phyloP scores from a whole-genome alignment of 1,140 invertebrate species.

The Drosophila murphyi region DNA sequence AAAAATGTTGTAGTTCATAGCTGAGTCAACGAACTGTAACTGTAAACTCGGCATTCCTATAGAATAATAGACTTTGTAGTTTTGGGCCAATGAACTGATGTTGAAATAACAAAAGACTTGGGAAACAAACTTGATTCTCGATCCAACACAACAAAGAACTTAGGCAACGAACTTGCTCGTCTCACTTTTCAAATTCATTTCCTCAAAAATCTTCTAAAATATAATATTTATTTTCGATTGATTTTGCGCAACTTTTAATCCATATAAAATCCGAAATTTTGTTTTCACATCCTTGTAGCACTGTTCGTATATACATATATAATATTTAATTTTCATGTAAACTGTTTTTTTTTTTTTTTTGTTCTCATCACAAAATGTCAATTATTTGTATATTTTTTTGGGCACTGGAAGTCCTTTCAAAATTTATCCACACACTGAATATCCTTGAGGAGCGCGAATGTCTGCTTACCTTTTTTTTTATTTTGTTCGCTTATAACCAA shows the following conservation, averaged over 20 bases:
- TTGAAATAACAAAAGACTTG: slow-evolving; percentile 49
- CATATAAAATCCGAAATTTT: slow-evolving; percentile 19
- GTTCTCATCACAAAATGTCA: slow-evolving; percentile 4
- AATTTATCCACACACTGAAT: slow-evolving; percentile 47
- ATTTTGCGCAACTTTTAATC: slow-evolving; percentile 17
- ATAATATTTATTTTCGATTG: neutral
- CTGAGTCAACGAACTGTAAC: slow-evolving; percentile 39
- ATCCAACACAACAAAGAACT: slow-evolving; percentile 32
- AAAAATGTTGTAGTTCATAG: slow-evolving; percentile 1
- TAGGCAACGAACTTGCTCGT: slow-evolving; percentile 34
- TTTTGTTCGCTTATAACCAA: slow-evolving; percentile 40
- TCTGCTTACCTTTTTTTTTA: slow-evolving; percentile 70
- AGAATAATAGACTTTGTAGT: neutral
- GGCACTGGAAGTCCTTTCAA: slow-evolving; percentile 21
- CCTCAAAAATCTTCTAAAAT: neutral
- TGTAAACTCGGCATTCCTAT: slow-evolving; percentile 18
- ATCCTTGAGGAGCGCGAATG: slow-evolving; percentile 56
- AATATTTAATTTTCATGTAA: neutral
- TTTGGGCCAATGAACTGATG: slow-evolving; percentile 2
- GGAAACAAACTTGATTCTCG: slow-evolving; percentile 37
- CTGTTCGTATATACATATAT: slow-evolving; percentile 17
- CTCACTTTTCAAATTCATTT: slow-evolving; percentile 4
- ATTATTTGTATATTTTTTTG: neutral
- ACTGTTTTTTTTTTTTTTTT: slow-evolving; percentile 2
- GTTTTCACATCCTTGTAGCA: slow-evolving; percentile 35